Evolutionary conservation across 2,797 vertebrate species (phyloP), one percentile per base, ranked within the genome.

Genomic region (Gymnothorax javanicus): DNA sequence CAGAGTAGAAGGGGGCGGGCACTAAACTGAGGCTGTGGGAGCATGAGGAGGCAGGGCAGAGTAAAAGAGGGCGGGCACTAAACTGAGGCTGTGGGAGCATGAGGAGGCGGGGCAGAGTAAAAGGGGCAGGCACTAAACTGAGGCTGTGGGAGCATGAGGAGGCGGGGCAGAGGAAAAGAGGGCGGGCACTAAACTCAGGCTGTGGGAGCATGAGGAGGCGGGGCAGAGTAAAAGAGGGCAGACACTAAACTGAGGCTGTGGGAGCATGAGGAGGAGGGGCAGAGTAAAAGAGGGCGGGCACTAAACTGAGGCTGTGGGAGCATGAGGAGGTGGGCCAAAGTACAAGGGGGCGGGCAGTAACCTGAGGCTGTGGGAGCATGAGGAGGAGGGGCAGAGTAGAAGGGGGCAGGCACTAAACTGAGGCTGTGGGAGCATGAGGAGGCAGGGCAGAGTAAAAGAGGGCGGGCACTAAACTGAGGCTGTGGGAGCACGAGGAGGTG

Each of bases 401-500:
- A 13, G 15, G 59, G 59, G 59, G 59, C 59, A n/a, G 82, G 54
- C n/a, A n/a, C n/a, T n/a, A n/a, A n/a, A n/a, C n/a, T n/a, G n/a
- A n/a, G n/a, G n/a, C n/a, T n/a, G n/a, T n/a, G n/a, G n/a, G n/a
- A n/a, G n/a, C n/a, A n/a, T 3, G n/a, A 11, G 67, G 52, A 56
- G 12, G 67, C 67, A 2, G 67, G 4, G 67, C 23, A 6, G n/a
- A 1, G 20, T 0, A 4, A 25, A 79, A 23, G 57, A 79, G 50
- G 25, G 33, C 59, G 12, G 4, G 58, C 58, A 58, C 71, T 77
- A 69, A 77, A 12, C 56, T 79, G 27, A 33, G 27, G 59, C 59
- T 33, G 79, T 20, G 3, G 25, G 5, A 60, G 25, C n/a, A n/a
- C n/a, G n/a, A n/a, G 25, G 77, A 52, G n/a, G 52, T 97, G 1